Base-by-base conservation (phyloP, 2,888 invertebrate species). In the Ametastegia equiseti region DNA sequence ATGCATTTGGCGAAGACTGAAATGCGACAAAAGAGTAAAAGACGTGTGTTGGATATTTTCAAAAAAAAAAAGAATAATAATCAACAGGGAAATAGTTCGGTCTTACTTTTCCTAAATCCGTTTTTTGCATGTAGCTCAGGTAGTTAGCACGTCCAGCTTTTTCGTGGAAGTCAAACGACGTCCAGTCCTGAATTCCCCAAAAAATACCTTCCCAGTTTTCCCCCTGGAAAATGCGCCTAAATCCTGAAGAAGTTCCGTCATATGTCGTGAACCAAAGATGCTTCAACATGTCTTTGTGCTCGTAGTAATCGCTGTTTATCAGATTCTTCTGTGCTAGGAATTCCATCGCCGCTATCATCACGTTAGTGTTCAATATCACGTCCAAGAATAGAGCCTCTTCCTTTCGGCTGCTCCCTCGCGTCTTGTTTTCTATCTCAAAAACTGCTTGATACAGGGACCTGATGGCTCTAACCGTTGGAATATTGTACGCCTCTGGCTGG, bases 221-320 rank as follows among this genome's bases (percentile, higher is more conserved):
- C 0, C 97, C 97, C 0, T 97, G 94, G 90, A 98, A 97, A 23
- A 97, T 94, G 88, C 98, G 98, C 91, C 98, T 98, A 89, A 98
- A 98, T 3, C 97, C 98, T 50, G 97, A 97, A 81, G 98, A 97
- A 77, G 97, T 94, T 39, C 96, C 95, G 86, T 94, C 93, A 63
- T 96, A 95, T 84, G 97, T 93, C 1, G 96, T 95, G 88, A 97
- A 96, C 97, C 97, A 97, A 13, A 96, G 92, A 81, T 94, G 94
- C 88, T 95, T 95, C 5, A 97, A 90, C 47, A 94, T 93, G 85
- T 96, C 95, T 82, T 94, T 94, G 88, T 95, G 96, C 77, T 95
- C 95, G 45, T 88, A 90, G 47, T 88, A 88, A 60, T 90, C 89
- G 0, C 88, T 84, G 23, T 88, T 86, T 36, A 91, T 84, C 80